Evolutionary conservation across 1,140 invertebrate species (phyloP).

Genomic region (Camponotus floridanus): DNA sequence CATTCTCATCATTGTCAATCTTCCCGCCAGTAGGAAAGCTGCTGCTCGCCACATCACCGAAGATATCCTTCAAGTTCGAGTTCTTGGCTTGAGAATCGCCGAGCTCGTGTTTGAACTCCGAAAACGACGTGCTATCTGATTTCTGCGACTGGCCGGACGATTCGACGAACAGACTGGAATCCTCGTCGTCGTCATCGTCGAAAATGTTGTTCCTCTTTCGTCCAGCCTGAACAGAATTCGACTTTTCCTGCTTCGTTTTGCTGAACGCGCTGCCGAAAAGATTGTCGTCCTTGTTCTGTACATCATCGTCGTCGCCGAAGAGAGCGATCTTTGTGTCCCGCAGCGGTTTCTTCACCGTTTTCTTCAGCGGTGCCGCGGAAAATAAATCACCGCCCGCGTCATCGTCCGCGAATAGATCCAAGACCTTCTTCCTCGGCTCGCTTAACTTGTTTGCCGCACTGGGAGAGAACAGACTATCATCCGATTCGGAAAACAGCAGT

Average conservation of each 20-base stretch:
- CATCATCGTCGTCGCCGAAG: slow-evolving; percentile 78
- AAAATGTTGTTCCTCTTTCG: slow-evolving; percentile 67
- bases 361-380: slow-evolving; percentile 70
- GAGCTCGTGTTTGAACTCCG: slow-evolving; percentile 27
- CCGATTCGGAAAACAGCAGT: slow-evolving; percentile 75
- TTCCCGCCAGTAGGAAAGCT: too few species aligned
- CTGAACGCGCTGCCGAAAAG: slow-evolving; percentile 74
- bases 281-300: slow-evolving; percentile 74
- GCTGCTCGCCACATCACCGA: slow-evolving; percentile 78
- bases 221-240: neutral
- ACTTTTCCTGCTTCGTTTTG: slow-evolving; percentile 50
- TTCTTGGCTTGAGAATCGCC: slow-evolving; percentile 44
- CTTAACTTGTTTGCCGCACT: slow-evolving; percentile 63
- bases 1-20: slow-evolving; percentile 74
- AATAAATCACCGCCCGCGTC: slow-evolving; percentile 79
- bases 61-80: slow-evolving; percentile 80
- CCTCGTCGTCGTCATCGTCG: slow-evolving; percentile 74
- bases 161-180: slow-evolving; percentile 63
- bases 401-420: slow-evolving; percentile 81
- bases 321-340: slow-evolving; percentile 76
- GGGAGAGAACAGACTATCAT: slow-evolving; percentile 82
- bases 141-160: slow-evolving; percentile 45
- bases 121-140: slow-evolving; percentile 47
- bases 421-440: slow-evolving; percentile 50
- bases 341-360: slow-evolving; percentile 75